Evolutionary conservation across 2,797 vertebrate genomes (phyloP), one percentile per base, ranked within the genome.

Genomic region (Zalophus californianus): DNA sequence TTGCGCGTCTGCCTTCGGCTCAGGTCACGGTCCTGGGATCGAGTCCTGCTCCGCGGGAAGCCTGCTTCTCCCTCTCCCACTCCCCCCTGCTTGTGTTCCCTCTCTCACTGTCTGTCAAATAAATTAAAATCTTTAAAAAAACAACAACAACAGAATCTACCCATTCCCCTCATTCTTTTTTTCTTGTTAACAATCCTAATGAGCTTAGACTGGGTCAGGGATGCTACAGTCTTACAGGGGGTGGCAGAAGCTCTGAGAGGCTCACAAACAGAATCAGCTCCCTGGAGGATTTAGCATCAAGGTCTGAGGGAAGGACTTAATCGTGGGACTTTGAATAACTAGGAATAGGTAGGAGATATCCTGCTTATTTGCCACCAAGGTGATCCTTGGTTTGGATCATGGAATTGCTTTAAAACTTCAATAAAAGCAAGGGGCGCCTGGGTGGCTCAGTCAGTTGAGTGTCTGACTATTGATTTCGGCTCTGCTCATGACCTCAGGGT

Each of bases 361-460:
- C 62, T 54, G 29, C 27, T 68, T 77, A 78, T 66, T 20, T 15
- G 12, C 8, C 35, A 68, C 77, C 62, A 70, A 88, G 7, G 44
- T 54, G 13, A 32, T 54, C 93, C 50, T 93, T 92, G 41, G 82
- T 79, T 78, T 94, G 72, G 18, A 66, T 79, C 58, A 78, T 25
- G 60, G 20, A 89, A 93, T 18, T 70, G 41, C 38, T 96, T 82
- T 93, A 82, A 90, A 54, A 54, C 38, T 70, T 23, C 78, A 86
- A 29, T 32, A 86, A 70, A 82, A 35, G 32, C 23, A 29, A 9
- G 23, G 70, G 38, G 38, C 13, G 3, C 23, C 70, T 73, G 70
- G 23, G 23, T 44, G 70, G 70, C 70, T 73, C 38, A 27, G 70
- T 27, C 70, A 7, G 68, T 72, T 72, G 35, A 70, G 38, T 41